Evolutionary conservation across 2,888 invertebrate species (phyloP).

Genomic region (Megastigmus dorsalis): DNA sequence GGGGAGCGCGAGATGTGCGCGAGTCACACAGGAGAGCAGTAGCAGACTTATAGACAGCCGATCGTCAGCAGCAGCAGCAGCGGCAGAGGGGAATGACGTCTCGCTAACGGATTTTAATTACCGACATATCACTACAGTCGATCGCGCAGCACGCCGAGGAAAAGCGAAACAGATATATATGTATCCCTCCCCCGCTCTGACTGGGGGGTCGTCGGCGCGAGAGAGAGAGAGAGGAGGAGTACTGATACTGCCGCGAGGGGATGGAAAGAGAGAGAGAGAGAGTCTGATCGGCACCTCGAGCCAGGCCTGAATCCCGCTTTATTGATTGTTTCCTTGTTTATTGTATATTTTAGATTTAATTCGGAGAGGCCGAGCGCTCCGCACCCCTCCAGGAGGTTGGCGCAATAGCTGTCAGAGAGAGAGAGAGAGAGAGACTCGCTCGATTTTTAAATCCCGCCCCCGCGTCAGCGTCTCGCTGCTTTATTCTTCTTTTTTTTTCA

Average conservation of each 20-base stretch:
- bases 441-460: constrained; percentile 72
- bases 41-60: too few species aligned
- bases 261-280: neutral
- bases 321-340: constrained; percentile 74
- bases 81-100: constrained; percentile 50
- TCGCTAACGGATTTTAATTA: constrained; percentile 66
- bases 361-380: constrained; percentile 61
- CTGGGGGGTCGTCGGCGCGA: constrained; percentile 36
- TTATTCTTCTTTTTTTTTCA: neutral
- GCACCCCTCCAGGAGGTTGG: constrained; percentile 52
- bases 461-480: constrained; percentile 13
- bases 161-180: constrained; percentile 39
- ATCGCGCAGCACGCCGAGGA: constrained; percentile 41
- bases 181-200: too few species aligned
- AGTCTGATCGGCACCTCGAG: constrained; percentile 40
- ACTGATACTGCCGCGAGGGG: constrained; percentile 30
- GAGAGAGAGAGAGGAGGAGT: constrained; percentile 28
- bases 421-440: constrained; percentile 67
- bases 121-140: constrained; percentile 65
- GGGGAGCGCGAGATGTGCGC: neutral
- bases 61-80: neutral
- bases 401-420: constrained; percentile 71
- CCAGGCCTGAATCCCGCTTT: constrained; percentile 62
- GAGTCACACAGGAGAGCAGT: constrained; percentile 6
- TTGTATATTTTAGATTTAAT: constrained; percentile 74